Base-by-base conservation (phyloP, 2,113 vertebrate species). In the Megalops atlanticus region DNA sequence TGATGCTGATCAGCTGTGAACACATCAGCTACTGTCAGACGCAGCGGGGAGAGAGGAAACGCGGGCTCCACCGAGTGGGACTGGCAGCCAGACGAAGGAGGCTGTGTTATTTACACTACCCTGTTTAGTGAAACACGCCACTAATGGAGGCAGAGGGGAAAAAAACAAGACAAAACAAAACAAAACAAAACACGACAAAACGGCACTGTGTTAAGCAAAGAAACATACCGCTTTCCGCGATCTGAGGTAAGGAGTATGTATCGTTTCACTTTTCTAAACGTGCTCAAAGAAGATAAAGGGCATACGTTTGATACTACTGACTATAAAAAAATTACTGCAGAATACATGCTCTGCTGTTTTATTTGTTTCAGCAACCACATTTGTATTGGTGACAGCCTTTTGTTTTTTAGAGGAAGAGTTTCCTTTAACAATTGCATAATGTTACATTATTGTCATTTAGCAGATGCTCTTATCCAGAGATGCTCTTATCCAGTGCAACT, bases 1-100 rank as follows among this genome's bases (percentile, higher is more conserved):
- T 89, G 91, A 91, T 0, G 86, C 91, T 88, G 81, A 87, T 84
- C 83, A 85, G 84, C 87, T 84, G 85, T 82, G 86, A 89, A 86
- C 83, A 88, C 16, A 74, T 58, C 43, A 41, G 70, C 72, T 47
- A 43, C 54, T 49, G n/a, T 68, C 80, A 77, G 47, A 38, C 16
- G 24, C 78, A 78, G 75, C 45, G 45, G 2, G 16, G 36, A 64
- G 73, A 33, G 14, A n/a, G 41, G 14, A 71, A 6, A 6, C 15
- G 10, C 40, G 21, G 36, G 40, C 24, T 5, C 36, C 5, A 24
- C 21, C 18, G 80, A 18, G 11, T 24, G 36, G 49, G 36, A 11
- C 15, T 4, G 21, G 74, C 74, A 69, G 80, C 15, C n/a, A 70
- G 31, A 41, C 40, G 21, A 76, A 27, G 31, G 74, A 76, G 36